A percentile compares a stretch with the other conserved stretches of the same genome.
phyloP scores from a whole-genome alignment of 2,888 invertebrate species.

The Chymomyza caudatula region DNA sequence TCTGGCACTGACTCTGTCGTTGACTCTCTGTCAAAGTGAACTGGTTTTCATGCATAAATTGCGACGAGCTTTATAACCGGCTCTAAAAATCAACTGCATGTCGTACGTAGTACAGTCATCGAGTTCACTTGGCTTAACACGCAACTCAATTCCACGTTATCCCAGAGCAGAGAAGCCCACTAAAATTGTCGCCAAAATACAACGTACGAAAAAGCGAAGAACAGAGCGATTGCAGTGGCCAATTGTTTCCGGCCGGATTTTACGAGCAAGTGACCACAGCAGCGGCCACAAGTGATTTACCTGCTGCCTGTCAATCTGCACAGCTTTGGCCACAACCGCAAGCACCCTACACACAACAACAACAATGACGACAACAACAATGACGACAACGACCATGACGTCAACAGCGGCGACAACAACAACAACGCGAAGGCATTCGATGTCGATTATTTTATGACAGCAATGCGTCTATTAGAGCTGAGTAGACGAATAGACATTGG shows the following conservation, averaged over 20 bases:
- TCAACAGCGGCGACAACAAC: neutral
- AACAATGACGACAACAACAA: neutral
- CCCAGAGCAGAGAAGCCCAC: neutral
- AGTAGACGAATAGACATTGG: neutral
- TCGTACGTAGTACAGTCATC: neutral
- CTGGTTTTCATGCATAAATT: conserved; percentile 9
- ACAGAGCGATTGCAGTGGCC: neutral
- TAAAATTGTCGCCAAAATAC: conserved; percentile 8
- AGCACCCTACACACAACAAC: neutral
- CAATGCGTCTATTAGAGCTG: conserved; percentile 56
- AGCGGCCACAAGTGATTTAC: conserved; percentile 7
- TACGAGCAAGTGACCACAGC: conserved; percentile 11
- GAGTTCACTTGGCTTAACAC: conserved; percentile 36
- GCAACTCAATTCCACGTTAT: neutral
- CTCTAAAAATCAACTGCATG: neutral
- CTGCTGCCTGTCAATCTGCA: conserved; percentile 16
- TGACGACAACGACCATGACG: neutral
- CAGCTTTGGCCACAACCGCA: neutral
- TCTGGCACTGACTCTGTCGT: neutral
- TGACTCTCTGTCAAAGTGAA: neutral
- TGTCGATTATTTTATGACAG: conserved; percentile 65
- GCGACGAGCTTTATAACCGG: neutral
- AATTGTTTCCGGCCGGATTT: conserved; percentile 17
- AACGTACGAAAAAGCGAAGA: neutral
- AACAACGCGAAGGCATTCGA: conserved; percentile 22